Evolutionary conservation across 1,140 invertebrate genomes (phyloP).

Genomic region (Drosophila ambigua): DNA sequence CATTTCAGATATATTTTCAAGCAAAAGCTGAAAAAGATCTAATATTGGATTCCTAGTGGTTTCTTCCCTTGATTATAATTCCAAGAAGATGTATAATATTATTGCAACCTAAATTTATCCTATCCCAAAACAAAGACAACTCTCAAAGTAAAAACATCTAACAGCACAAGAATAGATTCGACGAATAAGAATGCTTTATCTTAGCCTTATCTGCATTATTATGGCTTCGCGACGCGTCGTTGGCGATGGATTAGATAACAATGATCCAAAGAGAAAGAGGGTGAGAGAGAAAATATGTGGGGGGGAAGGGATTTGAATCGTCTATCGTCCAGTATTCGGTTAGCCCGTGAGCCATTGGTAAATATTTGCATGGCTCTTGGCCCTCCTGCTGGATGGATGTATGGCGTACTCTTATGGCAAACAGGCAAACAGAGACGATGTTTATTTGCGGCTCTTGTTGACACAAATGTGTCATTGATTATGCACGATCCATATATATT

Average conservation of each 20-base stretch:
- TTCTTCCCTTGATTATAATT: no score
- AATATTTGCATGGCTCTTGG: conserved; percentile 52
- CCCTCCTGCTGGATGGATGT: conserved; percentile 18
- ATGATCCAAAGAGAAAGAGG: conserved; percentile 28
- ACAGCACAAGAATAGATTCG: background rate
- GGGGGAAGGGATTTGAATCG: background rate
- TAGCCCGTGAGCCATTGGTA: conserved; percentile 42
- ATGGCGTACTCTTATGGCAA: conserved; percentile 9
- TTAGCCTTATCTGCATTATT: conserved; percentile 19
- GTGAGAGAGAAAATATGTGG: no score
- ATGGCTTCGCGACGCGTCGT: no score
- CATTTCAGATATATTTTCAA: no score
- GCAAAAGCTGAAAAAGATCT: no score
- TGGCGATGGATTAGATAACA: conserved; percentile 47
- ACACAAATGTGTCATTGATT: conserved; percentile 52
- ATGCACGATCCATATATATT: conserved; percentile 44
- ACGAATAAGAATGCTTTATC: conserved; percentile 6
- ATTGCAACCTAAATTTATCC: no score
- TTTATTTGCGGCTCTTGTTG: conserved; percentile 51
- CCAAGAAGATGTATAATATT: no score
- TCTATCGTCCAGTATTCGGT: conserved; percentile 41
- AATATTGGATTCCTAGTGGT: no score
- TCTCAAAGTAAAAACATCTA: no score
- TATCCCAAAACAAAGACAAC: no score
- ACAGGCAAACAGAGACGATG: conserved; percentile 42